Base-by-base conservation (phyloP, 2,888 invertebrate species). In the Philaethria dido region DNA sequence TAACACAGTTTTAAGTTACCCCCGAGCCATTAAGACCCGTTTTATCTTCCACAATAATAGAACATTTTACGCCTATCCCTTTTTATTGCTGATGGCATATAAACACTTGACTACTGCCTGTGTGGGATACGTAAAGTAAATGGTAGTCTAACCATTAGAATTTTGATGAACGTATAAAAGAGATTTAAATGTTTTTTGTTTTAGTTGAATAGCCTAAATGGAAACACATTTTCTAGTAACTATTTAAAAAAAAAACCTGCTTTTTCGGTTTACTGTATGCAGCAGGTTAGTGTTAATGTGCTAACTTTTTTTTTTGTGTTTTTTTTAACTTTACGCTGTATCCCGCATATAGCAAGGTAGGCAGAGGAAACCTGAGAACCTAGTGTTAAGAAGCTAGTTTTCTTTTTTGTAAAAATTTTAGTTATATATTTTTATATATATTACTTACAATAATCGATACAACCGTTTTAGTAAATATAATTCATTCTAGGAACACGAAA, bases 1-100 rank as follows among this genome's bases (percentile, higher is more conserved):
- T 69, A 70, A 62, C 66, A 66, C 60, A 66, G 52, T 68, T 71
- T 67, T 67, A 71, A 69, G 64, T 71, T 69, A 69, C 69, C 69
- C 71, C 45, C 33, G 60, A 63, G 67, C 62, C 52, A 69, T 72
- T 72, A 62, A 70, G 59, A 64, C 69, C 64, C 64, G 64, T 67
- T 71, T 72, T 72, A 69, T 72, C 69, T 69, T 48, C 65, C 66
- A 68, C 69, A 69, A 69, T 71, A 72, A 71, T 70, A 72, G 66
- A 72, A 71, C 69, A 68, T 65, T 71, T 71, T 72, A 71, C 61
- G 70, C 64, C 66, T 64, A 72, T 72, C 70, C 68, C 69, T 68
- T 72, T 71, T 72, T 72, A 71, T 71, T 71, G 71, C 71, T 71
- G 71, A 71, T 71, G 71, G 69, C 69, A 61, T 71, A 71, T 71